Evolutionary conservation across 2,888 invertebrate species (phyloP).

Genomic region (Clostera curtula): DNA sequence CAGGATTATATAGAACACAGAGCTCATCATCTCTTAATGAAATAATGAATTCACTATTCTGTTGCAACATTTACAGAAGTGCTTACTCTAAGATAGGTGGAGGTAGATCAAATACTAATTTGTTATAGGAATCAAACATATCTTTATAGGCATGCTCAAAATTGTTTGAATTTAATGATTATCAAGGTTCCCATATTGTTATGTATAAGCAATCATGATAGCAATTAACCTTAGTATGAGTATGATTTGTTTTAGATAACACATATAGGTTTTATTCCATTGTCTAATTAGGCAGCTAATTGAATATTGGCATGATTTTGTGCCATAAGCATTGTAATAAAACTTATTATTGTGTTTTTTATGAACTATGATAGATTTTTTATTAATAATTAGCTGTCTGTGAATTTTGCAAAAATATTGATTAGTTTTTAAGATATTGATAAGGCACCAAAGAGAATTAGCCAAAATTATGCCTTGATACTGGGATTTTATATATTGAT

Average conservation of each 20-base stretch:
- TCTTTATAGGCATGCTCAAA: no score
- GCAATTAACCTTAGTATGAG: no score
- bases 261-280: no score
- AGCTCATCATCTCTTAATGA: constrained; percentile 74
- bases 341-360: constrained; percentile 5
- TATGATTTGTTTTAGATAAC: no score
- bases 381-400: constrained; percentile 2
- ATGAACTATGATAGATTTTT: background rate
- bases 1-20: constrained; percentile 78
- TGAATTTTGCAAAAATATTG: background rate
- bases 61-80: constrained; percentile 67
- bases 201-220: no score
- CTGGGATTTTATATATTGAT: no score
- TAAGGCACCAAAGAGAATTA: constrained; percentile 4
- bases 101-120: constrained; percentile 39
- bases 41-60: constrained; percentile 77
- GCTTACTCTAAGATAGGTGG: constrained; percentile 66
- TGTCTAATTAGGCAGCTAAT: no score
- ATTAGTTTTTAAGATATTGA: constrained; percentile 1
- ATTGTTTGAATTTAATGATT: no score
- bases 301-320: no score
- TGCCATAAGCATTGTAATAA: no score
- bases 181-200: no score
- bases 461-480: constrained; percentile 2
- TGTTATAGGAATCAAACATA: no score